Evolutionary conservation across 2,113 vertebrate genomes (phyloP).

Genomic region (Lasiurus borealis): DNA sequence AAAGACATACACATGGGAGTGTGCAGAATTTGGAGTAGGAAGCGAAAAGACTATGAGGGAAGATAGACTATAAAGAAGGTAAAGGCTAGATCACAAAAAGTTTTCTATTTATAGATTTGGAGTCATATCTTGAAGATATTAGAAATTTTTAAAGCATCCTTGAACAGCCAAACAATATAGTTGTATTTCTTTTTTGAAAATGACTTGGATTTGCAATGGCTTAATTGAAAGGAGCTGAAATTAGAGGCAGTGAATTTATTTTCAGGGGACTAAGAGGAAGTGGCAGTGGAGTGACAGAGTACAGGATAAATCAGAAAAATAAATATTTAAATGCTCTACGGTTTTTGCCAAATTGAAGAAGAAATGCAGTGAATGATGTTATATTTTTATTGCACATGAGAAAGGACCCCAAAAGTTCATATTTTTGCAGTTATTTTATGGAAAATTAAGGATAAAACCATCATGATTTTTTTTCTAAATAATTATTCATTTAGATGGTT

Average conservation of each 20-base stretch:
- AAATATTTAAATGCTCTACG: background rate
- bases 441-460: background rate
- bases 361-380: background rate
- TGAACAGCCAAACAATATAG: background rate
- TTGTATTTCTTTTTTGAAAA: background rate
- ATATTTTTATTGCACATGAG: background rate
- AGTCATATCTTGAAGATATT: background rate
- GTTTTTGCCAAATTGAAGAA: background rate
- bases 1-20: background rate
- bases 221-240: background rate
- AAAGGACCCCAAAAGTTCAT: background rate
- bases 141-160: background rate
- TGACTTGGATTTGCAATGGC: background rate
- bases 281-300: background rate
- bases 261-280: background rate
- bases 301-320: background rate
- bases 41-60: background rate
- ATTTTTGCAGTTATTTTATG: background rate
- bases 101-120: background rate
- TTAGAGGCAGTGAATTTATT: background rate
- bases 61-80: background rate
- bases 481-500: background rate
- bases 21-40: background rate
- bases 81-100: background rate
- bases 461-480: background rate